Evolutionary conservation across 2,113 vertebrate genomes (phyloP).

Genomic region (Rhadina sibilatrix): DNA sequence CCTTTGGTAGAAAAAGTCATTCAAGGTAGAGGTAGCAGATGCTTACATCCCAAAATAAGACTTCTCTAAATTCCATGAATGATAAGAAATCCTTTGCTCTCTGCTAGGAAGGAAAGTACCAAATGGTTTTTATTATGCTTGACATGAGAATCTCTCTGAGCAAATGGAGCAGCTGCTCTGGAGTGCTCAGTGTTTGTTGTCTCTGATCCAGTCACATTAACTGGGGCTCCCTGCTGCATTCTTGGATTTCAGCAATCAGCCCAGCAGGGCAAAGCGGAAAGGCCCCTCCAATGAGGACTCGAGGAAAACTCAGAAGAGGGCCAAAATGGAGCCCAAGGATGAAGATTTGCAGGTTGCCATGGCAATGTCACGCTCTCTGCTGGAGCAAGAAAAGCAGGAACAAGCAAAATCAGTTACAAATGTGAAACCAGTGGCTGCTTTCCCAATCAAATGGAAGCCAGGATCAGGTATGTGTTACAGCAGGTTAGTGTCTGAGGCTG

Average conservation of each 20-base stretch:
- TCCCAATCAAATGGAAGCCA: conserved; percentile 61
- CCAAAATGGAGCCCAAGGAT: conserved; percentile 64
- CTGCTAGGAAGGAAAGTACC: background rate
- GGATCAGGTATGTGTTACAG: conserved; percentile 66
- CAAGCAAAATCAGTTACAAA: conserved; percentile 22
- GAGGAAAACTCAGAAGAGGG: conserved; percentile 75
- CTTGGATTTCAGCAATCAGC: conserved; percentile 55
- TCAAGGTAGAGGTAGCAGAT: background rate
- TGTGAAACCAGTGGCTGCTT: conserved; percentile 39
- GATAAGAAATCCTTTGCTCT: background rate
- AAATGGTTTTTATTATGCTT: background rate
- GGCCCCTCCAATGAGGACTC: conserved; percentile 55
- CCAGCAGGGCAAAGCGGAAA: conserved; percentile 76
- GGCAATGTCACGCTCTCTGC: conserved; percentile 90
- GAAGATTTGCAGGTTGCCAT: conserved; percentile 90
- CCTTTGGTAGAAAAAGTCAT: background rate
- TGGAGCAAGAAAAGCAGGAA: conserved; percentile 68
- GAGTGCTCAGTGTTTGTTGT: background rate
- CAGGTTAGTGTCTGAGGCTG: background rate
- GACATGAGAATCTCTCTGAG: background rate
- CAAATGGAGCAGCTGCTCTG: conserved; percentile 7
- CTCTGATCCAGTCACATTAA: background rate
- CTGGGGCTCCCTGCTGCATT: conserved; percentile 14
- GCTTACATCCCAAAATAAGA: background rate
- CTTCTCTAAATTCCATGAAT: background rate